phyloP scores from a whole-genome alignment of 2,888 invertebrate species.

The Muschampia plurimacula region DNA sequence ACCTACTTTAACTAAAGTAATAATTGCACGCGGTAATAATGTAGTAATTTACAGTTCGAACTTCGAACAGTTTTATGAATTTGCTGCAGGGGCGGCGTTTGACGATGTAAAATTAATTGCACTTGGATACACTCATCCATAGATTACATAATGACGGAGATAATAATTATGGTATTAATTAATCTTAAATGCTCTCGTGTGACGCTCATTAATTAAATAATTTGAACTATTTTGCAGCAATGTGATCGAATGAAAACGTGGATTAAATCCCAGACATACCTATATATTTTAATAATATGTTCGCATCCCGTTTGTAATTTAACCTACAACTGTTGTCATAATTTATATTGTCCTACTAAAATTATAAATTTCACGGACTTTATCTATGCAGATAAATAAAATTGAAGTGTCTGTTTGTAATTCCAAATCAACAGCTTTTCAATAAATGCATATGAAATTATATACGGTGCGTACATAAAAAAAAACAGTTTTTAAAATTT shows the following conservation, averaged over 20 bases:
- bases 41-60: not conserved
- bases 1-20: not conserved
- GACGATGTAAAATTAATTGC: conserved; percentile 30
- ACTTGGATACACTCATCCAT: conserved; percentile 23
- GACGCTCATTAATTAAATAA: conserved; percentile 29
- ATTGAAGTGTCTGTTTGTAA: too few species aligned
- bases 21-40: not conserved
- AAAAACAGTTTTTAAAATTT: too few species aligned
- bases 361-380: too few species aligned
- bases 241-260: conserved; percentile 8
- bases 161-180: conserved; percentile 36
- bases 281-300: not conserved
- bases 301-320: not conserved
- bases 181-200: conserved; percentile 29
- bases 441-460: too few species aligned
- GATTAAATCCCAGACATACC: not conserved
- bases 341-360: too few species aligned
- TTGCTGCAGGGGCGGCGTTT: conserved; percentile 5
- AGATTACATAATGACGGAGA: conserved; percentile 29
- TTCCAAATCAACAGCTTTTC: too few species aligned
- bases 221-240: conserved; percentile 23
- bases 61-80: not conserved
- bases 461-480: too few species aligned
- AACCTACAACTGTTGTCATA: too few species aligned
- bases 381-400: too few species aligned